phyloP scores from a whole-genome alignment of 2,797 vertebrate genomes.

The Carapus acus region DNA sequence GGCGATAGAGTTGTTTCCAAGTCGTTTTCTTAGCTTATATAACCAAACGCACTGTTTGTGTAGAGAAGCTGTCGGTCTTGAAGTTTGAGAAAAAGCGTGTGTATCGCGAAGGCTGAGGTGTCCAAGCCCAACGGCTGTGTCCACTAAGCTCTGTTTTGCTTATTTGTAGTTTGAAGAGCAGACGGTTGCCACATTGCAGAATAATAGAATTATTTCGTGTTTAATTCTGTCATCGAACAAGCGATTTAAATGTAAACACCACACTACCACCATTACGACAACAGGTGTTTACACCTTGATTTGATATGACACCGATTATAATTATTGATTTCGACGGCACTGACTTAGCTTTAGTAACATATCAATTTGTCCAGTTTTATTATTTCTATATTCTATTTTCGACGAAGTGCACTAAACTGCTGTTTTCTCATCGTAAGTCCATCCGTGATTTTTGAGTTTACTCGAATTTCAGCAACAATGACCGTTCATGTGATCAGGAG shows the following conservation, averaged over 20 bases:
- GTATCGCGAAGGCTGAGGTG: background rate
- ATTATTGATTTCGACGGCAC: no score
- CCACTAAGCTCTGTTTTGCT: slow-evolving; percentile 8
- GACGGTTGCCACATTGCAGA: slow-evolving; percentile 52
- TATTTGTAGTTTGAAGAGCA: slow-evolving; percentile 17
- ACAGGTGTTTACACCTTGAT: slow-evolving; percentile 56
- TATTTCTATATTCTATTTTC: no score
- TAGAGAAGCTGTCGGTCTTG: background rate
- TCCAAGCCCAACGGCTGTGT: background rate
- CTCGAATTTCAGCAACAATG: no score
- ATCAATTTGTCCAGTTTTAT: no score
- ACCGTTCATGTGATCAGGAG: no score
- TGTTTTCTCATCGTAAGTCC: no score
- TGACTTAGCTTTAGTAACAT: no score
- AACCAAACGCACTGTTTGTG: rapidly evolving
- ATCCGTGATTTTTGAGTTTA: no score
- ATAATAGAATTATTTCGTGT: slow-evolving; percentile 35
- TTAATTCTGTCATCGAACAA: slow-evolving; percentile 50
- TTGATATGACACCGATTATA: background rate
- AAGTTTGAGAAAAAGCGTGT: background rate
- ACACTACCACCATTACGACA: slow-evolving; percentile 48
- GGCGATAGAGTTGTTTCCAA: background rate
- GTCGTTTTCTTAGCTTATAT: slow-evolving; percentile 4
- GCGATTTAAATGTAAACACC: slow-evolving; percentile 50
- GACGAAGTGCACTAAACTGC: no score